Conservation (phyloP, 2,113 vertebrate genomes). For the Procavia capensis region DNA sequence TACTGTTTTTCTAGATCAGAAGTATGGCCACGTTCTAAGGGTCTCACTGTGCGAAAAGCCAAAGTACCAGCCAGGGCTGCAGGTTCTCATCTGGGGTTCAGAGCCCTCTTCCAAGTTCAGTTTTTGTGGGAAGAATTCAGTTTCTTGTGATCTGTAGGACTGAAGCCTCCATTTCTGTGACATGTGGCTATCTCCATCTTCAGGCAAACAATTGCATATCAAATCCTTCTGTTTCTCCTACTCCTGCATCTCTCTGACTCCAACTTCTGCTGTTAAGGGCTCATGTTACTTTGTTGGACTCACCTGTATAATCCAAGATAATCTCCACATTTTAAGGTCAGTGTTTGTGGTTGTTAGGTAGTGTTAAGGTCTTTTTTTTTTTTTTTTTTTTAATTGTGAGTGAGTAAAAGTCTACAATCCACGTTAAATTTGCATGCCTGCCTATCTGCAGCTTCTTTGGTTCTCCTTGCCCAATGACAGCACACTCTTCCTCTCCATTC, state of each 20-base stretch:
- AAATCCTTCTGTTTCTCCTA: neutral
- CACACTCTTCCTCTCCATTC: too few species aligned
- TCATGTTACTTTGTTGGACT: neutral
- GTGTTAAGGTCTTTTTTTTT: too few species aligned
- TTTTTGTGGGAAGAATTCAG: neutral
- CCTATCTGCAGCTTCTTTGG: too few species aligned
- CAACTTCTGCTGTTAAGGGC: neutral
- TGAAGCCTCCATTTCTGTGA: neutral
- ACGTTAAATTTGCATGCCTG: too few species aligned
- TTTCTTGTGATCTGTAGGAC: neutral
- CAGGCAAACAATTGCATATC: neutral
- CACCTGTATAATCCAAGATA: conserved; percentile 25
- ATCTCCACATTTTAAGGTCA: neutral
- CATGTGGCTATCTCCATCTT: neutral
- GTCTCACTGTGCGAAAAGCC: neutral
- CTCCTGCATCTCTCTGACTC: conserved; percentile 16
- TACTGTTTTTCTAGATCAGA: too few species aligned
- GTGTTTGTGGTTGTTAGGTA: neutral
- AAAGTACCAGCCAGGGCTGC: neutral
- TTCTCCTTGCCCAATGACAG: too few species aligned
- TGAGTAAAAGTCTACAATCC: too few species aligned
- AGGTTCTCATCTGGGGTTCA: neutral
- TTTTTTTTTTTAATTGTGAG: too few species aligned
- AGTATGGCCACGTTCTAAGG: too few species aligned
- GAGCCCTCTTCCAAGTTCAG: neutral